A percentile compares a stretch with the other conserved stretches of the same genome.
phyloP scores from a whole-genome alignment of 2,888 invertebrate species.

The Drosophila infuscata region DNA sequence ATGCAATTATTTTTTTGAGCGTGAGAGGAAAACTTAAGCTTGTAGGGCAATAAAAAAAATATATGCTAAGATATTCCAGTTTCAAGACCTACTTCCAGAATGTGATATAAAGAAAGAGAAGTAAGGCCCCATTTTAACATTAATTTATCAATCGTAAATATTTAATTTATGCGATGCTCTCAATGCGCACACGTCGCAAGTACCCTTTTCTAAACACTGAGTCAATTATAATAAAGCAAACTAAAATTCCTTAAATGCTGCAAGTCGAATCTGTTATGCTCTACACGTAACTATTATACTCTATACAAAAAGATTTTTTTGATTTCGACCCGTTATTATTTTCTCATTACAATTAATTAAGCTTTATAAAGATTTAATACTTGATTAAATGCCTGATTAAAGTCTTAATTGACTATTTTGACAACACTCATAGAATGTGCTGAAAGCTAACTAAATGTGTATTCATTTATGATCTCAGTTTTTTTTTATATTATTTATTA shows the following conservation, averaged over 20 bases:
- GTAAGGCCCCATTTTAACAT: slow-evolving; percentile 24
- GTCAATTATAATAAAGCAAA: slow-evolving; percentile 28
- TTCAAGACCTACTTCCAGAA: slow-evolving; percentile 30
- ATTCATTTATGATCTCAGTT: slow-evolving; percentile 26
- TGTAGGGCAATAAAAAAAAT: slow-evolving; percentile 11
- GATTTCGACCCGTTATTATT: not conserved
- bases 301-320: not conserved
- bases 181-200: slow-evolving; percentile 36
- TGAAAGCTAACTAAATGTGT: not conserved
- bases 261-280: not conserved
- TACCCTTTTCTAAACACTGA: slow-evolving; percentile 28
- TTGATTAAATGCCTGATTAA: not conserved
- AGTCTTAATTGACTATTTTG: not conserved
- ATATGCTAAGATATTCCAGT: slow-evolving; percentile 34
- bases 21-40: slow-evolving; percentile 47
- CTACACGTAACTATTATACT: not conserved
- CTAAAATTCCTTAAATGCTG: not conserved
- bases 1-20: slow-evolving; percentile 61
- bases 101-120: slow-evolving; percentile 22
- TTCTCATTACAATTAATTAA: not conserved
- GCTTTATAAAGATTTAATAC: too few relatives aligned
- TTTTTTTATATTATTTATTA: slow-evolving; percentile 9
- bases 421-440: not conserved
- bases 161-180: slow-evolving; percentile 47
- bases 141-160: slow-evolving; percentile 39